Conservation (phyloP, 2,888 invertebrate genomes). For the Altica lythri region DNA sequence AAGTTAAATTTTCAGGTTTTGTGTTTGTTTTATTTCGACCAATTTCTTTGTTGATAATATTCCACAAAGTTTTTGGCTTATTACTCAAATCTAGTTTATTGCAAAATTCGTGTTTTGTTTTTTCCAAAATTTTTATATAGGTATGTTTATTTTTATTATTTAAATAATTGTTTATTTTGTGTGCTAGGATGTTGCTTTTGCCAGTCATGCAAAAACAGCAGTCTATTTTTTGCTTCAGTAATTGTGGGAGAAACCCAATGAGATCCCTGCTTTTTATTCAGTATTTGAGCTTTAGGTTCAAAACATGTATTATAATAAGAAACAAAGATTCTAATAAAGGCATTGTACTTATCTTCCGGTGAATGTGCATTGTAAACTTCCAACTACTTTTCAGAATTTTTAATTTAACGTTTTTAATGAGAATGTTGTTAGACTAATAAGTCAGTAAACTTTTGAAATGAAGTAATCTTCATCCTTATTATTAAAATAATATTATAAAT, state of each 20-base stretch:
- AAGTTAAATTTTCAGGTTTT: constrained; percentile 3
- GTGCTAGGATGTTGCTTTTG: neutral
- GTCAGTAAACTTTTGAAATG: too few relatives aligned
- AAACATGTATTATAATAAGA: neutral
- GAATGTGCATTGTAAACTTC: neutral
- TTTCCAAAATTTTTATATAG: neutral
- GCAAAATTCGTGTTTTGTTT: neutral
- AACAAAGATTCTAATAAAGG: neutral
- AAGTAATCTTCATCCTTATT: too few relatives aligned
- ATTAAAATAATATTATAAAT: too few relatives aligned
- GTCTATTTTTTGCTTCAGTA: neutral
- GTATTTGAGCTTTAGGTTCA: neutral
- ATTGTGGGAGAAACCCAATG: neutral
- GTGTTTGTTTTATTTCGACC: constrained; percentile 7
- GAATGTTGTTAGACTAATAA: too few relatives aligned
- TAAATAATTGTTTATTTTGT: neutral
- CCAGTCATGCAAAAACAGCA: neutral
- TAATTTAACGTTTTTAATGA: too few relatives aligned
- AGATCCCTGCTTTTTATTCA: neutral
- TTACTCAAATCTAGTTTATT: neutral
- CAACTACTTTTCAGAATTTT: neutral
- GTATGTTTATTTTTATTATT: neutral
- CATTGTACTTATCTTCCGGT: neutral
- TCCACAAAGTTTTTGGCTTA: constrained; percentile 4
- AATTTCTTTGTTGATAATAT: constrained; percentile 10